Evolutionary conservation across 2,888 invertebrate species (phyloP).

Genomic region (Nymphalis polychloros): DNA sequence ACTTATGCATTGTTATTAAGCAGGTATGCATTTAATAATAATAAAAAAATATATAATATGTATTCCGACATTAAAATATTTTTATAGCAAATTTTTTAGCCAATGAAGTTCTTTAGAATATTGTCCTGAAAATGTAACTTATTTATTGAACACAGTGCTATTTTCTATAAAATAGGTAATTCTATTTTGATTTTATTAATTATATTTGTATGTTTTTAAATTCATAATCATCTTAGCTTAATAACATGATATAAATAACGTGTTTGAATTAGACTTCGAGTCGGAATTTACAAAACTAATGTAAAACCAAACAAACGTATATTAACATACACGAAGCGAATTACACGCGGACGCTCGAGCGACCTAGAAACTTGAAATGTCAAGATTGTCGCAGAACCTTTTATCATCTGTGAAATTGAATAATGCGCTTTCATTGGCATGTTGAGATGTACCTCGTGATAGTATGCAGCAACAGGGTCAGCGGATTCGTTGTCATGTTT

Average conservation of each 20-base stretch:
- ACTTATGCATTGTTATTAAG: too few relatives aligned
- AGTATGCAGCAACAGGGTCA: neutral
- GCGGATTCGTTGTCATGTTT: neutral
- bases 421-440: constrained; percentile 31
- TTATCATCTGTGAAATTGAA: constrained; percentile 35
- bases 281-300: constrained; percentile 3
- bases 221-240: too few relatives aligned
- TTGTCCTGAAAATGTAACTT: too few relatives aligned
- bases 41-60: too few relatives aligned
- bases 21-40: too few relatives aligned
- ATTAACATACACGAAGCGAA: constrained; percentile 20
- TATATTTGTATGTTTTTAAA: too few relatives aligned
- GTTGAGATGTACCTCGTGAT: constrained; percentile 18
- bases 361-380: constrained; percentile 36
- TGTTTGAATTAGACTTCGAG: neutral
- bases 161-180: too few relatives aligned
- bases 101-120: too few relatives aligned
- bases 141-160: too few relatives aligned
- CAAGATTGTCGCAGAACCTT: constrained; percentile 37
- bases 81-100: too few relatives aligned
- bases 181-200: too few relatives aligned
- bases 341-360: constrained; percentile 23
- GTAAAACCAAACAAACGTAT: constrained; percentile 7
- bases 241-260: neutral
- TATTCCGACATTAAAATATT: too few relatives aligned